Evolutionary conservation across 1,140 invertebrate genomes (phyloP).

Genomic region (Lerema accius): DNA sequence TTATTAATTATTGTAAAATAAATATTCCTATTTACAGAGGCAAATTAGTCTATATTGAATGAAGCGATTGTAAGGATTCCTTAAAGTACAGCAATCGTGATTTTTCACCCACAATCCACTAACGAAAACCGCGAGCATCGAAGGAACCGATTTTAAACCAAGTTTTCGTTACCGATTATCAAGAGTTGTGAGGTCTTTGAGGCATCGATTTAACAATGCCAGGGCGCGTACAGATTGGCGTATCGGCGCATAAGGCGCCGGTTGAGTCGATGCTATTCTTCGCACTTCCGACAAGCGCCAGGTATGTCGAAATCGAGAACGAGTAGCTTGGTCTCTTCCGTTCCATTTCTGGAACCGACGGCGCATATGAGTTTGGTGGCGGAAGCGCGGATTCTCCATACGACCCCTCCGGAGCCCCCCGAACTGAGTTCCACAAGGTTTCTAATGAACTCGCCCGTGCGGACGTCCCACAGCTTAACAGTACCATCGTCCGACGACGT

Average conservation of each 20-base stretch:
- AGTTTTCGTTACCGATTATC: not conserved
- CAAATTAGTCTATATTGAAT: too few species aligned
- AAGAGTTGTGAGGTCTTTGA: not conserved
- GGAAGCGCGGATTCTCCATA: conserved; percentile 97
- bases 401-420: conserved; percentile 98
- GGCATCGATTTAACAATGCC: conserved; percentile 58
- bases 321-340: conserved; percentile 99
- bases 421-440: conserved; percentile 97
- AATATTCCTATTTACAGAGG: too few species aligned
- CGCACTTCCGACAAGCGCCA: conserved; percentile 83
- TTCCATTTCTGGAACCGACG: conserved; percentile 98
- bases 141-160: too few species aligned
- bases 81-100: not conserved
- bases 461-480: conserved; percentile 99
- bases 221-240: conserved; percentile 74
- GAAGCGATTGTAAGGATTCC: too few species aligned
- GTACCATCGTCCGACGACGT: conserved; percentile 99
- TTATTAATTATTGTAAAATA: too few species aligned
- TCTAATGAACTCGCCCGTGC: conserved; percentile 97
- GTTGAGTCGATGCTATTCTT: conserved; percentile 78
- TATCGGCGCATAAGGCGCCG: conserved; percentile 74
- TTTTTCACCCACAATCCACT: not conserved
- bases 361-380: conserved; percentile 99
- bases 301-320: conserved; percentile 98
- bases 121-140: not conserved